A percentile compares a stretch with the other conserved stretches of the same genome.
Evolutionary conservation across 2,888 invertebrate genomes (phyloP).

Genomic region (Epinotia brunnichana): DNA sequence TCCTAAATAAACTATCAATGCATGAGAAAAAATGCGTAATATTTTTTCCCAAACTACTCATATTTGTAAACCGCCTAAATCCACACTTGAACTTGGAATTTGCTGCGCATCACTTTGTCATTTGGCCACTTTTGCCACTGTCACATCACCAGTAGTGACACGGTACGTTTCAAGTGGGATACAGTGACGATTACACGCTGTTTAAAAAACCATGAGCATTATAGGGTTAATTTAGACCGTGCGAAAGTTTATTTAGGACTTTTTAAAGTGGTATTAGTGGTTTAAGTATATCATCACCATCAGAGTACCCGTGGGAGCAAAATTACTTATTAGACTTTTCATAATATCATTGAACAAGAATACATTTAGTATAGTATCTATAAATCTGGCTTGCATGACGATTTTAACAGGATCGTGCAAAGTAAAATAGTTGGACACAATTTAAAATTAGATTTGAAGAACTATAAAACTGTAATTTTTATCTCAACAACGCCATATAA

Average conservation of each 20-base stretch:
- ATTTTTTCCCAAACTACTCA: conserved; percentile 32
- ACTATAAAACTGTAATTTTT: no score
- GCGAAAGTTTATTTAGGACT: conserved; percentile 50
- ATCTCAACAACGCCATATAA: no score
- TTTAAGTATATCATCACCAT: background rate
- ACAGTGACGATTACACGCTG: conserved; percentile 61
- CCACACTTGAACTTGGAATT: conserved; percentile 30
- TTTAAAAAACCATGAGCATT: conserved; percentile 58
- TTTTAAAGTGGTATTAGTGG: conserved; percentile 23
- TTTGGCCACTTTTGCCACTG: conserved; percentile 48
- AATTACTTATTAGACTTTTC: background rate
- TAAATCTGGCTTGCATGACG: background rate
- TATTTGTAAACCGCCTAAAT: conserved; percentile 36
- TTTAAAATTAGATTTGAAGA: no score
- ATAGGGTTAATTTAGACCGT: conserved; percentile 58
- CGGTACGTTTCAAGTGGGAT: conserved; percentile 73
- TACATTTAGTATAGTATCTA: background rate
- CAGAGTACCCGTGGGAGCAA: conserved; percentile 22
- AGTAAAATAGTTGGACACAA: no score
- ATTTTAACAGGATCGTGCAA: no score
- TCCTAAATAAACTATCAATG: conserved; percentile 20
- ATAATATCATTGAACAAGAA: background rate
- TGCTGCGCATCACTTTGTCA: background rate
- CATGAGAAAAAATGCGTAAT: conserved; percentile 18
- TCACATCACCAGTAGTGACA: conserved; percentile 61